A percentile compares a stretch with the other conserved stretches of the same genome.
Conservation (phyloP, 2,113 vertebrate species). For the Lynx canadensis region DNA sequence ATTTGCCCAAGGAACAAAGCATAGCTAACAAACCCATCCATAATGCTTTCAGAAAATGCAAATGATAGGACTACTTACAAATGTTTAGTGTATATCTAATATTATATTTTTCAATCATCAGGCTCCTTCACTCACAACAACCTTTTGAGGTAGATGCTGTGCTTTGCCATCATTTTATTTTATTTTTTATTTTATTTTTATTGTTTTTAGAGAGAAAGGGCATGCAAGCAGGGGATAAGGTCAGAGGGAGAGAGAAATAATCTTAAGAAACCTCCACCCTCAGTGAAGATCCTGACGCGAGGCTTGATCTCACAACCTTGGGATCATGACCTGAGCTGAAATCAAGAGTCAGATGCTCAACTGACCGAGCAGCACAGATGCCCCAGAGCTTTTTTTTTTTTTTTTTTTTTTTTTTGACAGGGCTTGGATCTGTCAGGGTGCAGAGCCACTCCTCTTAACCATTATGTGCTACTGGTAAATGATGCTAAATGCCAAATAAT, state of each 20-base stretch:
- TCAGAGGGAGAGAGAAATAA: too few species aligned
- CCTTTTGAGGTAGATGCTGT: neutral
- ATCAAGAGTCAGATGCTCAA: too few species aligned
- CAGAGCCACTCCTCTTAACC: neutral
- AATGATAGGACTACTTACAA: neutral
- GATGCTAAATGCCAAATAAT: neutral
- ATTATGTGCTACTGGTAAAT: neutral
- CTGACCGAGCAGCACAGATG: too few species aligned
- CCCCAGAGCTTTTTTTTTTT: neutral
- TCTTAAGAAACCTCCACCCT: too few species aligned
- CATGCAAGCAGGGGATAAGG: too few species aligned
- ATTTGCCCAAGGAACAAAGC: neutral
- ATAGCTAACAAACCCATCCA: neutral
- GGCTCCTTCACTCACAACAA: neutral
- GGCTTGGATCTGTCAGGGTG: neutral
- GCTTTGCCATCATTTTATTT: neutral
- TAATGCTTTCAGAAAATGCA: slow-evolving; percentile 12
- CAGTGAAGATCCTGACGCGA: too few species aligned
- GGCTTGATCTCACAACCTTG: too few species aligned
- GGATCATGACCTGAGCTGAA: too few species aligned
- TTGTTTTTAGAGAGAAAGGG: too few species aligned
- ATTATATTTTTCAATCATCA: neutral
- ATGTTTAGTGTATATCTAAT: neutral
- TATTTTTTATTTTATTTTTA: too few species aligned
- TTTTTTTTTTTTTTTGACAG: neutral